Evolutionary conservation across 2,113 vertebrate genomes (phyloP).

Genomic region (Paratilapia polleni): DNA sequence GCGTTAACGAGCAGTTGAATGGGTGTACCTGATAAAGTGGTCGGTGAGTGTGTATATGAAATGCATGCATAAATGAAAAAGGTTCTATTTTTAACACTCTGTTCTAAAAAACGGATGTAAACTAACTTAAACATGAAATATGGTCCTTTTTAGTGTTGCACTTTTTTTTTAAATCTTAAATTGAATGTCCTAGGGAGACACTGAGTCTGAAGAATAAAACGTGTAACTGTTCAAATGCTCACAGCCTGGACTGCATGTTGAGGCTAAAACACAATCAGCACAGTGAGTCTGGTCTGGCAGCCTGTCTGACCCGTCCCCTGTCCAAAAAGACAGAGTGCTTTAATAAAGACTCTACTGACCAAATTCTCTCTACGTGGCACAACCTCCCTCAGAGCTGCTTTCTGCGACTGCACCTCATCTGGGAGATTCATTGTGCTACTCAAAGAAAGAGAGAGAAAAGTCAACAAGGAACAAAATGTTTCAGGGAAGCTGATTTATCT

Average conservation of each 20-base stretch:
- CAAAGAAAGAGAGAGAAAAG: constrained; percentile 1
- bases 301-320: constrained; percentile 41
- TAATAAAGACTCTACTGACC: constrained; percentile 62
- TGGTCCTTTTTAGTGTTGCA: neutral
- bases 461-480: constrained; percentile 45
- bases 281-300: constrained; percentile 14
- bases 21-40: neutral
- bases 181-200: neutral
- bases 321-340: constrained; percentile 66
- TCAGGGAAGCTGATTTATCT: constrained; percentile 63
- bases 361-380: constrained; percentile 56
- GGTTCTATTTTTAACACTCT: neutral
- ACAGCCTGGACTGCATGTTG: neutral
- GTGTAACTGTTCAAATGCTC: neutral
- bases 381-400: constrained; percentile 55
- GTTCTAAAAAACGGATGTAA: neutral
- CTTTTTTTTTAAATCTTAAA: neutral
- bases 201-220: neutral
- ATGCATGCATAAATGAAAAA: neutral
- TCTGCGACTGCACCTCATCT: constrained; percentile 52
- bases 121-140: neutral
- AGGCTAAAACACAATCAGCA: constrained; percentile 8
- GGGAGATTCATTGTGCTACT: constrained; percentile 67
- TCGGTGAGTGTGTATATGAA: neutral
- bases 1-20: neutral